phyloP scores from a whole-genome alignment of 2,888 invertebrate species.

The Sesia apiformis region DNA sequence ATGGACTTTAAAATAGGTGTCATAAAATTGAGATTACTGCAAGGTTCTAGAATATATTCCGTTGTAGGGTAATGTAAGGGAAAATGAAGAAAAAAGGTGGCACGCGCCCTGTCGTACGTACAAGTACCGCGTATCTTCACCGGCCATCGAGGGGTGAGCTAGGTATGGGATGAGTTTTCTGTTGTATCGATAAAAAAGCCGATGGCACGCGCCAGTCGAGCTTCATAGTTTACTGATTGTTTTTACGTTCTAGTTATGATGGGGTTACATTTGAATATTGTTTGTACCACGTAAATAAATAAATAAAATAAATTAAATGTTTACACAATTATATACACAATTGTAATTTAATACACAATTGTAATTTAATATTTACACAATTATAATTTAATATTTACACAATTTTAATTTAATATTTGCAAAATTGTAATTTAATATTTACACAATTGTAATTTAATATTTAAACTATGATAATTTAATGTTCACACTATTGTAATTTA shows the following conservation, averaged over 20 bases:
- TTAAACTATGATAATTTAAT: too few species aligned
- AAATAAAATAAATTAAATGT: background rate
- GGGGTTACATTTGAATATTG: background rate
- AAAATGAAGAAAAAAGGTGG: constrained; percentile 67
- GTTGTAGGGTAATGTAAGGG: constrained; percentile 46
- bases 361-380: too few species aligned
- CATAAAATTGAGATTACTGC: too few species aligned
- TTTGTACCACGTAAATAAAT: background rate
- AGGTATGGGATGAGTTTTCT: constrained; percentile 22
- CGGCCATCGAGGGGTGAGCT: constrained; percentile 49
- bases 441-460: too few species aligned
- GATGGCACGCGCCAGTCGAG: background rate
- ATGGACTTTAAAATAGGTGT: too few species aligned
- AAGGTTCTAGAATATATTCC: constrained; percentile 12
- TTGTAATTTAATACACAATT: too few species aligned
- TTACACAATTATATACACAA: too few species aligned
- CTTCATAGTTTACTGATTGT: background rate
- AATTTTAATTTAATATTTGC: too few species aligned
- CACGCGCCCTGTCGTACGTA: constrained; percentile 62
- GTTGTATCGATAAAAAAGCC: constrained; percentile 7
- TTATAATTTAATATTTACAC: too few species aligned
- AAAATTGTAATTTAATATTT: too few species aligned
- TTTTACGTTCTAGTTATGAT: background rate
- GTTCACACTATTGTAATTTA: too few species aligned
- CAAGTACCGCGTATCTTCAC: constrained; percentile 62